Base-by-base conservation (phyloP, 2,797 vertebrate genomes). In the Myiotriccus ornatus region DNA sequence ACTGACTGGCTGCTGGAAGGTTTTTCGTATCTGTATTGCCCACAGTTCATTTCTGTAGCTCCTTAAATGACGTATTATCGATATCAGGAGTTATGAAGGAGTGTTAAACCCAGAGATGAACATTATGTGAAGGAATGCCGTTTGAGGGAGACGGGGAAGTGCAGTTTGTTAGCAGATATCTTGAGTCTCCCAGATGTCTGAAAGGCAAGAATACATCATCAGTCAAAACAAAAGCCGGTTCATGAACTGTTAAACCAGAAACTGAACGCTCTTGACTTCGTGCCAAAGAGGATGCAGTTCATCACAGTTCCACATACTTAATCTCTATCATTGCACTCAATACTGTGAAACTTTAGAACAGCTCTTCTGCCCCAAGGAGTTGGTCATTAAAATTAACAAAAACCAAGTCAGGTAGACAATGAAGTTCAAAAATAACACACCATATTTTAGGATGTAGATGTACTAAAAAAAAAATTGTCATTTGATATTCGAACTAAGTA, bases 281-380 rank as follows among this genome's bases (percentile, higher is more conserved):
- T 76, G 94, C 94, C 95, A 93, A 65, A 94, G 84, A 96, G 95
- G 94, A 94, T 95, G 96, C 77, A 91, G 94, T 95, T 95, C 94
- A 93, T 96, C 94, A 95, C 70, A 63, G 74, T 27, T 86, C 85
- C 95, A 96, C 94, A 81, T 95, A 96, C 85, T 96, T 90, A 91
- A 95, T 97, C 94, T 94, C 84, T 90, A 94, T 93, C 80, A 69
- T 16, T 87, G 83, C 5, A 44, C 85, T 89, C 91, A 74, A 21
- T 70, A 19, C 94, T 82, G 80, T 73, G 92, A 96, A 96, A 96
- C 87, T 87, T 86, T 87, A 97, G 94, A 96, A 92, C 73, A 81
- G 37, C 59, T 57, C 37, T 65, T 57, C 92, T 93, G 79, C 94
- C 91, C 92, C 77, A 86, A 93, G 94, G 94, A 91, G 76, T 16